Base-by-base conservation (phyloP, 2,797 vertebrate genomes). In the Acipenser oxyrinchus region DNA sequence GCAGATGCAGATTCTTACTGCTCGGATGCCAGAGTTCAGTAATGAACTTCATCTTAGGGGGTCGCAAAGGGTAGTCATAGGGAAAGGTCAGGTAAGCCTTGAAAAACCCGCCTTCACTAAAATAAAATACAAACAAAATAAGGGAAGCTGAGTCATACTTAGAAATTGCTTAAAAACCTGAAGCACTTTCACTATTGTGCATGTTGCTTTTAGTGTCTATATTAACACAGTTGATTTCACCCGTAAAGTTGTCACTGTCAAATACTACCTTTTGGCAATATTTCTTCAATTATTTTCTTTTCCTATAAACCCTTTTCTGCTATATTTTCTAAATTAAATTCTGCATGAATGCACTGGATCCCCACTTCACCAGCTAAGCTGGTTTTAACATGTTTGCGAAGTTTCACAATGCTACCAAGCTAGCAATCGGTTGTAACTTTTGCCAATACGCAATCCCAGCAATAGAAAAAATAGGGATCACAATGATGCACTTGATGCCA, bases 1-100 rank as follows among this genome's bases (percentile, higher is more conserved):
- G 7, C 15, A 58, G 12, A 58, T 58, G 10, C 4, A 7, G 8
- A 51, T 10, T 65, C 74, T 81, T 68, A 88, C 88, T 88, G 68
- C 88, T 90, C 23, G 87, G 88, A 74, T 90, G 87, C 88, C 89
- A 91, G 58, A 89, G 75, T 78, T 90, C 88, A 4, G 87, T 87
- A 66, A 88, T 68, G 51, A 91, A 91, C 73, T 82, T 92, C 86
- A 90, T 85, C 72, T 90, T 89, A 0, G 86, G 87, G 68, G 89
- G 87, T 65, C 83, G 85, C 63, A 84, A 66, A 64, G 89, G 87
- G 71, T 90, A 90, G 69, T 91, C 81, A 10, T 72, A 79, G 11
- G 88, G 87, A 74, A 90, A 90, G 2, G 77, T 88, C 63, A 92
- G 74, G 53, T 81, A 79, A 1, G 84, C 85, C 77, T 91, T 91